Percentiles rank a stretch among this genome's conserved stretches.
These are phyloP conservation scores for Adelphocoris suturalis DNA, from an alignment of 2,888 invertebrate species.

Conservation along the genomic window DNA sequence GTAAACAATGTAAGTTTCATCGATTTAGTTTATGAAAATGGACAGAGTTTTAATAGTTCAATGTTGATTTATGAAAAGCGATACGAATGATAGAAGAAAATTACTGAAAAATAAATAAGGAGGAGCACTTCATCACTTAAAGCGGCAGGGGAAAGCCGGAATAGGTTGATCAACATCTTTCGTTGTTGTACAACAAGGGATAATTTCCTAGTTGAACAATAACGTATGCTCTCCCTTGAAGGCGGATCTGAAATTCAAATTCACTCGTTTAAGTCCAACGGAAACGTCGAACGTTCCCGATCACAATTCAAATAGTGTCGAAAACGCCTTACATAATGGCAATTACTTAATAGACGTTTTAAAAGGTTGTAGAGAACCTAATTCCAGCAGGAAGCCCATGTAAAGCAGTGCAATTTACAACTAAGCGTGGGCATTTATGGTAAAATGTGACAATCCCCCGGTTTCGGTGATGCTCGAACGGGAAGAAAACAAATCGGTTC, in stretches of 20 bases:
- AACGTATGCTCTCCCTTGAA: slow-evolving; percentile 14
- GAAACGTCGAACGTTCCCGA: slow-evolving; percentile 32
- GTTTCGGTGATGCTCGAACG: slow-evolving; percentile 8
- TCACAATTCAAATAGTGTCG: slow-evolving; percentile 35
- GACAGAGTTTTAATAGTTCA: too few relatives aligned
- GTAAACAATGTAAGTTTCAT: too few relatives aligned
- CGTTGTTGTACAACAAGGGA: slow-evolving; percentile 11
- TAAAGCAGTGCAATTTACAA: slow-evolving; percentile 24
- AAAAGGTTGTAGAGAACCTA: slow-evolving; percentile 18
- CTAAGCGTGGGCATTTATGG: slow-evolving; percentile 39
- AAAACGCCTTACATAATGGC: slow-evolving; percentile 32
- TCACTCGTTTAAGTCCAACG: neutral
- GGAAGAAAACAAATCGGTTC: slow-evolving; percentile 14
- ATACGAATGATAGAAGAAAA: too few relatives aligned
- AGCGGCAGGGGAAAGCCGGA: neutral
- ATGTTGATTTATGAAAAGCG: too few relatives aligned
- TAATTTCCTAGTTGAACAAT: slow-evolving; percentile 35
- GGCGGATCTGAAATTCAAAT: slow-evolving; percentile 22
- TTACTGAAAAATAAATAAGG: too few relatives aligned
- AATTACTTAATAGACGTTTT: slow-evolving; percentile 22
- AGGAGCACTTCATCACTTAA: too few relatives aligned
- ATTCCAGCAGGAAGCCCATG: slow-evolving; percentile 30
- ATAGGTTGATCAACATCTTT: slow-evolving; percentile 3
- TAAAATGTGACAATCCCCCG: slow-evolving; percentile 14
- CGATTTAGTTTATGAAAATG: too few relatives aligned